Conservation (phyloP, 30 jellyfish, hydroid and myxozoan species). For the Aurelia aurita region DNA sequence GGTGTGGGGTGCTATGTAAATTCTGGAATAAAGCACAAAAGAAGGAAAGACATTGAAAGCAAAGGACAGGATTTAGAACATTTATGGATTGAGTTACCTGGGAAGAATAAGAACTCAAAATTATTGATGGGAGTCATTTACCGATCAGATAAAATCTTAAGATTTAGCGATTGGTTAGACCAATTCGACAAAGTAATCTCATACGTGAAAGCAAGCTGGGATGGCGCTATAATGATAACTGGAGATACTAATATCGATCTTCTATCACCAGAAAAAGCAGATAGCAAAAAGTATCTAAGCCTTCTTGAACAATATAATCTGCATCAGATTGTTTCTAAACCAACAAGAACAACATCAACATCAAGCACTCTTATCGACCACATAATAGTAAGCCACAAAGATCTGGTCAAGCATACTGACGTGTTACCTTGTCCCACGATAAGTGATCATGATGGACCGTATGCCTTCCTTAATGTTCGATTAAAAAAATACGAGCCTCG, state of each 20-base stretch:
- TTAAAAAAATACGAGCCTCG: too few species aligned
- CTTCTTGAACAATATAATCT: constrained; percentile 23
- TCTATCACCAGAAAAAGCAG: constrained; percentile 26
- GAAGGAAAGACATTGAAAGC: constrained; percentile 20
- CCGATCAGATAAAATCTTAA: constrained; percentile 18
- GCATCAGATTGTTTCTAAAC: constrained; percentile 10
- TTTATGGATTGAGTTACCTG: too few species aligned
- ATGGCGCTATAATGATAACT: constrained; percentile 26
- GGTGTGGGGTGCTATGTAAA: constrained; percentile 40
- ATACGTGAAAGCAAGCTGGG: constrained; percentile 40
- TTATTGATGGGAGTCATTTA: constrained; percentile 21
- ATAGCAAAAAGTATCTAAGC: constrained; percentile 13
- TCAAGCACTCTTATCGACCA: too few species aligned
- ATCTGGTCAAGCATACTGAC: too few species aligned
- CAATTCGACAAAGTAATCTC: constrained; percentile 31
- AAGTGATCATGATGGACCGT: too few species aligned
- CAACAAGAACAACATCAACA: constrained; percentile 45
- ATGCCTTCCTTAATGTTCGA: too few species aligned
- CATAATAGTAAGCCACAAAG: too few species aligned
- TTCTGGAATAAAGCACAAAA: constrained; percentile 10
- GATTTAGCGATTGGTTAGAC: constrained; percentile 11
- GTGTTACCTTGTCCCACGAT: too few species aligned
- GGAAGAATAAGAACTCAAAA: too few species aligned
- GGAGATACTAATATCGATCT: constrained; percentile 57
- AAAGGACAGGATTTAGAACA: too few species aligned